Evolutionary conservation across 2,113 vertebrate species (phyloP).

Genomic region (Choloepus hoffmanni): DNA sequence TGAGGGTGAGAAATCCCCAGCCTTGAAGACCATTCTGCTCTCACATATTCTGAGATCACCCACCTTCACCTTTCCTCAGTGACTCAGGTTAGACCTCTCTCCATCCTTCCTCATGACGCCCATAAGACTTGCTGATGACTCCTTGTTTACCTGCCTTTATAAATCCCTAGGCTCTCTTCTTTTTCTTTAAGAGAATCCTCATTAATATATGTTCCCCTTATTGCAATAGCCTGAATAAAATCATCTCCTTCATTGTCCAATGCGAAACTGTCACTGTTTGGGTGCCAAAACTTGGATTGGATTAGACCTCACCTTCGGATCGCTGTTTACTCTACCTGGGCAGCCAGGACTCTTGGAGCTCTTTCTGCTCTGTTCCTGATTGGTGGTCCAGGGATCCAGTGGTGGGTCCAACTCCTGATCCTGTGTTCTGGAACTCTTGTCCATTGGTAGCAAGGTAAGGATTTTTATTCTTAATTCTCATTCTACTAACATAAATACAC

Average conservation of each 20-base stretch:
- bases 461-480: too few relatives aligned
- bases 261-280: not conserved
- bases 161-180: not conserved
- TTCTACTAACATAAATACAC: too few relatives aligned
- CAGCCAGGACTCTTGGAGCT: not conserved
- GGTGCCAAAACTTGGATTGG: not conserved
- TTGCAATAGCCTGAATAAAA: not conserved
- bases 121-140: not conserved
- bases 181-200: not conserved
- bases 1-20: not conserved
- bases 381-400: not conserved
- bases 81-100: not conserved
- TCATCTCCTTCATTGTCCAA: not conserved
- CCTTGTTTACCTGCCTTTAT: not conserved
- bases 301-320: not conserved
- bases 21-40: not conserved
- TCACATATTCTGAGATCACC: not conserved
- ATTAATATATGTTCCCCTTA: not conserved
- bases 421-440: not conserved
- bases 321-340: not conserved
- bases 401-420: not conserved
- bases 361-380: not conserved
- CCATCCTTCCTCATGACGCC: not conserved
- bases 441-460: not conserved
- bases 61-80: not conserved